phyloP scores from a whole-genome alignment of 2,888 invertebrate species.

The Diplolepis rosae region DNA sequence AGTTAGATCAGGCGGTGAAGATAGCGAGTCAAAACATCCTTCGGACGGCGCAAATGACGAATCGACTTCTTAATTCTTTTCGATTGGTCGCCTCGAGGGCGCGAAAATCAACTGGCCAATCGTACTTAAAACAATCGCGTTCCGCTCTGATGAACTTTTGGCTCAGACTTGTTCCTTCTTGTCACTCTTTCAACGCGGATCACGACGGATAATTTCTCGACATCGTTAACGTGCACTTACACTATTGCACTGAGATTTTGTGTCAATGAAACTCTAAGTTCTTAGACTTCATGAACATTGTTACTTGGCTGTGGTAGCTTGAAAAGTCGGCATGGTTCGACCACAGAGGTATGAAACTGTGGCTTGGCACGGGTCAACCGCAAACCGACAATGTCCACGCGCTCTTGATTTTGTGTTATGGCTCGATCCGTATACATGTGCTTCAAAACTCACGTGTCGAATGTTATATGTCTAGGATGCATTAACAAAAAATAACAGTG shows the following conservation, averaged over 20 bases:
- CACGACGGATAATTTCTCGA: not conserved
- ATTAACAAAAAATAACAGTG: no score
- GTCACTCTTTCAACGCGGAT: slow-evolving; percentile 32
- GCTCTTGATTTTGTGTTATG: slow-evolving; percentile 49
- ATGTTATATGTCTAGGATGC: not conserved
- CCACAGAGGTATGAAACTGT: slow-evolving; percentile 69
- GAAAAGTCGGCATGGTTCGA: slow-evolving; percentile 64
- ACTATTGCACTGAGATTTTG: not conserved
- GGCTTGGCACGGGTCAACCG: slow-evolving; percentile 70
- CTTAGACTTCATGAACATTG: slow-evolving; percentile 16
- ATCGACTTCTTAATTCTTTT: slow-evolving; percentile 64
- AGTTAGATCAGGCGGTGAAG: slow-evolving; percentile 33
- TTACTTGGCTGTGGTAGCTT: slow-evolving; percentile 43
- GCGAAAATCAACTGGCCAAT: slow-evolving; percentile 57
- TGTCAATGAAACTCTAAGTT: slow-evolving; percentile 8
- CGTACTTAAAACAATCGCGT: slow-evolving; percentile 39
- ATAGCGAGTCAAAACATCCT: slow-evolving; percentile 42
- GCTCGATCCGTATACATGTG: slow-evolving; percentile 23
- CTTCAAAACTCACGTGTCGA: slow-evolving; percentile 10
- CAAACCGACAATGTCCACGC: slow-evolving; percentile 71
- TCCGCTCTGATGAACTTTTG: slow-evolving; percentile 36
- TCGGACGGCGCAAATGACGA: slow-evolving; percentile 59
- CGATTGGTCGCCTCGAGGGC: slow-evolving; percentile 65
- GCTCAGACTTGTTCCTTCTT: slow-evolving; percentile 3
- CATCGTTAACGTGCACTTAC: not conserved